Evolutionary conservation across 2,113 vertebrate genomes (phyloP).

Genomic region (Plotosus lineatus): DNA sequence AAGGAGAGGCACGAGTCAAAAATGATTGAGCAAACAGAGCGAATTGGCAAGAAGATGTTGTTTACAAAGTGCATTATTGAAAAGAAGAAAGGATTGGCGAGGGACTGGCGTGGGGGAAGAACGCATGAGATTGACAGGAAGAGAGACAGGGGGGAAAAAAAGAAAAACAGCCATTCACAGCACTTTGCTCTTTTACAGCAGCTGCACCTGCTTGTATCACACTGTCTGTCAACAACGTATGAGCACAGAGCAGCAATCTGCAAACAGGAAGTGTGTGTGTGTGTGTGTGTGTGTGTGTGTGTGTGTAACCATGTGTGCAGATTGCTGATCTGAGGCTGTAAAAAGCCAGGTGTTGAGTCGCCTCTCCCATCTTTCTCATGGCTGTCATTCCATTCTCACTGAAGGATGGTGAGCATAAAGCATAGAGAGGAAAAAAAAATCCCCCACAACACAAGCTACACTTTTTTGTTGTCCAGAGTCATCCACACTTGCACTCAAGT

Average conservation of each 20-base stretch:
- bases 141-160: neutral
- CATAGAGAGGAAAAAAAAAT: neutral
- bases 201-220: slow-evolving; percentile 41
- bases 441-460: neutral
- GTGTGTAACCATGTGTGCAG: slow-evolving; percentile 24
- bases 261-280: slow-evolving; percentile 2
- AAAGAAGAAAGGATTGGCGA: neutral
- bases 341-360: slow-evolving; percentile 44
- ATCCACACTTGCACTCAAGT: no score
- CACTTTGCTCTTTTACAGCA: slow-evolving; percentile 24
- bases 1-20: neutral
- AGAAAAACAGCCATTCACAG: neutral
- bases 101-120: neutral
- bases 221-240: slow-evolving; percentile 35
- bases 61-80: slow-evolving; percentile 19
- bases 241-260: slow-evolving; percentile 34
- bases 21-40: slow-evolving; percentile 1
- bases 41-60: neutral
- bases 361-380: slow-evolving; percentile 19
- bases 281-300: slow-evolving; percentile 4
- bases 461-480: neutral
- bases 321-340: slow-evolving; percentile 40
- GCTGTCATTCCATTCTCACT: slow-evolving; percentile 13
- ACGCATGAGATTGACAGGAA: slow-evolving; percentile 8
- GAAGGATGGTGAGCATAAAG: slow-evolving; percentile 28